Percentiles rank a stretch among this genome's conserved stretches.
Conservation (phyloP, 2,113 vertebrate species). For the Ammospiza caudacuta region DNA sequence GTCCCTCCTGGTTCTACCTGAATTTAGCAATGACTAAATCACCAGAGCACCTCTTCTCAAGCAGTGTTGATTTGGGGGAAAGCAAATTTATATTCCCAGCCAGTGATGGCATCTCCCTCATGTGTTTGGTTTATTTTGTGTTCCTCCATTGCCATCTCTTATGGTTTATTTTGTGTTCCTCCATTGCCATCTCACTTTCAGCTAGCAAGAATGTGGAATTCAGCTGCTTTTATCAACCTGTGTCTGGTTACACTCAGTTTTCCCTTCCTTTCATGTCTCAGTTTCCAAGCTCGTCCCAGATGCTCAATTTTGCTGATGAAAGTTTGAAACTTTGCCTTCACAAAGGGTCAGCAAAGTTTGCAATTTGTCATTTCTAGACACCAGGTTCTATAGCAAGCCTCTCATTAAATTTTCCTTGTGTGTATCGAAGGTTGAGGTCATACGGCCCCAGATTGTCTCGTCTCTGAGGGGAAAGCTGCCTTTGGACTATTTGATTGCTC, state of each 20-base stretch:
- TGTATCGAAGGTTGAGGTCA: background rate
- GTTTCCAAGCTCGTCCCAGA: background rate
- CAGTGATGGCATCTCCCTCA: background rate
- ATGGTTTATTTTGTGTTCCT: background rate
- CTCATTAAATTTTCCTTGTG: constrained; percentile 40
- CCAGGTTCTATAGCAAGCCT: constrained; percentile 9
- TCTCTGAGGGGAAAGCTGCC: background rate
- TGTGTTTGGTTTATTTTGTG: background rate
- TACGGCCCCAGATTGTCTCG: constrained; percentile 29
- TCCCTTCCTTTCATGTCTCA: background rate
- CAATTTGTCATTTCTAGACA: constrained; percentile 42
- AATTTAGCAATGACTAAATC: background rate
- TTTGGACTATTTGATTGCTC: constrained; percentile 36
- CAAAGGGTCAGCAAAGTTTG: background rate
- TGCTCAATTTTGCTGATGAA: constrained; percentile 19
- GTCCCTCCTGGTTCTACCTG: background rate
- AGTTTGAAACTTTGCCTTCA: constrained; percentile 38
- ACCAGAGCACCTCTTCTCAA: background rate
- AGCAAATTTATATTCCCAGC: background rate
- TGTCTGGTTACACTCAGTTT: background rate
- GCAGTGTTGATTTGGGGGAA: background rate
- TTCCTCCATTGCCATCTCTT: background rate
- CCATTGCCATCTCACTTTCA: background rate
- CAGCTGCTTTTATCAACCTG: background rate
- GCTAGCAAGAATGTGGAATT: background rate